These are phyloP conservation scores for Oopsacas minuta DNA, from an alignment of 37 sponge, comb jelly and placozoan species.

Conservation along the genomic window DNA sequence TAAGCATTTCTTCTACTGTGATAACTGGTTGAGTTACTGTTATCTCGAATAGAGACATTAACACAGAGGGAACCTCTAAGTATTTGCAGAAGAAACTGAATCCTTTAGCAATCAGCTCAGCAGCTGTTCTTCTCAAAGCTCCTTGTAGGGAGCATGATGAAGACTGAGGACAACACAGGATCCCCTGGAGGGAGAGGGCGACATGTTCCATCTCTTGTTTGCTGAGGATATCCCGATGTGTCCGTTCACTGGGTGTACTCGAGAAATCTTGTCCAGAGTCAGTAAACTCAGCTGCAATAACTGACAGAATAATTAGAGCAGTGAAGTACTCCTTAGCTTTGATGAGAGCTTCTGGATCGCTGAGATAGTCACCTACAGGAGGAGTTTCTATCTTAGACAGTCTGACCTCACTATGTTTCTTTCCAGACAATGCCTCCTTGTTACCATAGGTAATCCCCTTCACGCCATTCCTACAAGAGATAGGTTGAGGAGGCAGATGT, in stretches of 20 bases:
- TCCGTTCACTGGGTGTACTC: neutral
- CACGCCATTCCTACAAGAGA: neutral
- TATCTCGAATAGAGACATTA: constrained; percentile 55
- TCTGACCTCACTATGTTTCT: neutral
- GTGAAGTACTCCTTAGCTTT: constrained; percentile 65
- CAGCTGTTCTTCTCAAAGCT: constrained; percentile 57
- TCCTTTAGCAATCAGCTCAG: constrained; percentile 72
- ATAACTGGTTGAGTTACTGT: neutral
- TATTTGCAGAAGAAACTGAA: constrained; percentile 76
- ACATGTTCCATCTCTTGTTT: neutral
- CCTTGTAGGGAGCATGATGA: constrained; percentile 31
- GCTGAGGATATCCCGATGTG: neutral
- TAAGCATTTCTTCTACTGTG: neutral
- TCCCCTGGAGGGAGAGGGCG: constrained; percentile 25
- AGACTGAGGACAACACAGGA: constrained; percentile 45
- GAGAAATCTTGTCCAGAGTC: neutral
- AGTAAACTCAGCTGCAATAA: constrained; percentile 79
- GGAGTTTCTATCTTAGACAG: neutral
- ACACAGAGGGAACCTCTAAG: constrained; percentile 48
- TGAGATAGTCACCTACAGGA: constrained; percentile 5
- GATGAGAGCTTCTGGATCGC: constrained; percentile 22
- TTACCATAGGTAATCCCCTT: constrained; percentile 11
- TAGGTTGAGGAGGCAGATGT: constrained; percentile 39
- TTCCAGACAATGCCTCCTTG: neutral
- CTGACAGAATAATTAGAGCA: constrained; percentile 70